Evolutionary conservation across 1,140 invertebrate species (phyloP).

Genomic region (Ceratina japonica): DNA sequence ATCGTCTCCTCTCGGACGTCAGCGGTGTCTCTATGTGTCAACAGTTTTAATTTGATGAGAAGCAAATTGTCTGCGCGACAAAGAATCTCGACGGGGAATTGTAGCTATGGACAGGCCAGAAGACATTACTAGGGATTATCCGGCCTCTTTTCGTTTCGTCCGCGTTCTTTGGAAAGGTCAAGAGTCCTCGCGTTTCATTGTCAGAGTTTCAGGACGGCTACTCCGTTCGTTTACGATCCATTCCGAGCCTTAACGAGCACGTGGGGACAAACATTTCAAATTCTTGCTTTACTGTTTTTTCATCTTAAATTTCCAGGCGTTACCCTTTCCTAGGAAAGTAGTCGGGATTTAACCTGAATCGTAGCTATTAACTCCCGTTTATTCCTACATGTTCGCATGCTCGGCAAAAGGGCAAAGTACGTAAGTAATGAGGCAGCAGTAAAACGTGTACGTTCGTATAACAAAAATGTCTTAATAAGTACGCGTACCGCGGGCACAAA

Average conservation of each 20-base stretch:
- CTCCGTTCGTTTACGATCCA: conserved; percentile 49
- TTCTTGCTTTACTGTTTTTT: neutral
- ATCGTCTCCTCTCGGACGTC: too few relatives aligned
- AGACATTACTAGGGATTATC: conserved; percentile 55
- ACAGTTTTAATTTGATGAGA: neutral
- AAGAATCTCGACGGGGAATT: conserved; percentile 38
- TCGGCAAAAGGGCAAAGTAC: too few relatives aligned
- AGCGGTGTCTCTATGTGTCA: too few relatives aligned
- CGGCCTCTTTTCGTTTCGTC: conserved; percentile 10
- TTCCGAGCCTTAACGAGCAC: conserved; percentile 56
- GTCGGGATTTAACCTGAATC: too few relatives aligned
- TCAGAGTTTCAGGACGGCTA: conserved; percentile 14
- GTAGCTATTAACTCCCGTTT: too few relatives aligned
- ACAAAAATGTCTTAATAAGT: too few relatives aligned
- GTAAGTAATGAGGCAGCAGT: too few relatives aligned
- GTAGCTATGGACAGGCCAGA: conserved; percentile 27
- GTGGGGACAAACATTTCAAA: conserved; percentile 15
- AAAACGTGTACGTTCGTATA: too few relatives aligned
- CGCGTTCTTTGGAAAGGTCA: conserved; percentile 10
- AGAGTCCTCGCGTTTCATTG: conserved; percentile 6
- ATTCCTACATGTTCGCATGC: too few relatives aligned
- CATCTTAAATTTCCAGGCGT: neutral
- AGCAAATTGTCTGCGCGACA: conserved; percentile 15
- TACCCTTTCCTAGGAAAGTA: neutral
- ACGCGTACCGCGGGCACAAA: too few relatives aligned